A percentile compares a stretch with the other conserved stretches of the same genome.
These are phyloP conservation scores for Littorina saxatilis DNA, from an alignment of 1,140 invertebrate species.

Conservation along the genomic window DNA sequence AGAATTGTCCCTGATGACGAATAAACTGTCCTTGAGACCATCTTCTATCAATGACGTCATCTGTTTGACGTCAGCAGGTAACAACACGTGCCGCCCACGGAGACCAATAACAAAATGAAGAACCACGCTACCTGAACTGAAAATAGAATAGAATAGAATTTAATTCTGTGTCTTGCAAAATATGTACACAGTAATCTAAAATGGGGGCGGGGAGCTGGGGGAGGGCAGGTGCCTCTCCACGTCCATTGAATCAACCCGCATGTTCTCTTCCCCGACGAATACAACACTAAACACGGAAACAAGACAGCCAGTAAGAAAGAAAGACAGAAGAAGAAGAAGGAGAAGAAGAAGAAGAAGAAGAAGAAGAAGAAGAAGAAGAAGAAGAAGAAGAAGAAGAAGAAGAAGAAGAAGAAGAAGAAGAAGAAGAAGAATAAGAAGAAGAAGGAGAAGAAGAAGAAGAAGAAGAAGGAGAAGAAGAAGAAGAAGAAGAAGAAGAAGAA, in stretches of 20 bases:
- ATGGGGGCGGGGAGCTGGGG: neutral
- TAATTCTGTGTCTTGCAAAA: no score
- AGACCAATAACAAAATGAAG: conserved; percentile 46
- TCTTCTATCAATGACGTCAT: conserved; percentile 42
- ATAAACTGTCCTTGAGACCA: conserved; percentile 39
- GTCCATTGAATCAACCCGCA: neutral
- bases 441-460: no score
- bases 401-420: no score
- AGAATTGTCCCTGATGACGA: conserved; percentile 3
- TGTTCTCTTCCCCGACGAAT: neutral
- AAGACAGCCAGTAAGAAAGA: neutral
- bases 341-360: no score
- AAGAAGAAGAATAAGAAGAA: no score
- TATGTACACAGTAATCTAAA: no score
- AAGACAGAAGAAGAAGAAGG: no score
- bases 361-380: no score
- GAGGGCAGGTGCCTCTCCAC: neutral
- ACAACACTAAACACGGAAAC: neutral
- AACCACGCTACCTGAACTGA: conserved; percentile 47
- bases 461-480: no score
- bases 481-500: no score
- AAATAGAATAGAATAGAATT: conserved; percentile 32
- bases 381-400: no score
- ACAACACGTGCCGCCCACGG: conserved; percentile 28
- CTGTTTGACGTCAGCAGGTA: conserved; percentile 17